Evolutionary conservation across 1,140 invertebrate genomes (phyloP).

Genomic region (Teleogryllus occipitalis): DNA sequence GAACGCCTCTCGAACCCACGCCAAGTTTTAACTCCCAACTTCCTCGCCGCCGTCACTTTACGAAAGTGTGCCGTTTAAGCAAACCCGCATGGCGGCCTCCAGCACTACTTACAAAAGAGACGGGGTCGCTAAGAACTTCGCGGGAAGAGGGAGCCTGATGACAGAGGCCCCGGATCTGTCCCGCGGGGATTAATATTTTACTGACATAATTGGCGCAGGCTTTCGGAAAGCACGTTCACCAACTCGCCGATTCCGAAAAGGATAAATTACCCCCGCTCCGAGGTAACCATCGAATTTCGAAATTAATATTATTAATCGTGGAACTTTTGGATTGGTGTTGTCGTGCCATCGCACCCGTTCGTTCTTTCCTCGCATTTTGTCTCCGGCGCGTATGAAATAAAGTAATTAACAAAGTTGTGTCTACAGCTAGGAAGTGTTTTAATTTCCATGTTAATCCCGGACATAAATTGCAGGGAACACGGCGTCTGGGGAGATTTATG

Average conservation of each 20-base stretch:
- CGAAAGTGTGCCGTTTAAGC: too few species aligned
- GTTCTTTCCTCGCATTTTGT: neutral
- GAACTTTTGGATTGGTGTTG: neutral
- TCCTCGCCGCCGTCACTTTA: too few species aligned
- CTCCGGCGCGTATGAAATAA: neutral
- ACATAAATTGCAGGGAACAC: neutral
- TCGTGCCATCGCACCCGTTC: neutral
- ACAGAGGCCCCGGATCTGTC: too few species aligned
- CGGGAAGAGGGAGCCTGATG: too few species aligned
- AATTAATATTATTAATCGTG: neutral
- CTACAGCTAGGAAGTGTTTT: neutral
- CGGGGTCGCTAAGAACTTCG: too few species aligned
- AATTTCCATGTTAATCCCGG: neutral
- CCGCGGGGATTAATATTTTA: too few species aligned
- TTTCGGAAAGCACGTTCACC: too few species aligned
- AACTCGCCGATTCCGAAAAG: neutral
- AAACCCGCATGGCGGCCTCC: too few species aligned
- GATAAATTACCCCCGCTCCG: neutral
- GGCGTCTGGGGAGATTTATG: neutral
- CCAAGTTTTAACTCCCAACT: too few species aligned
- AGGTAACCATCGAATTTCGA: neutral
- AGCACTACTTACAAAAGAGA: too few species aligned
- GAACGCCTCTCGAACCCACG: too few species aligned
- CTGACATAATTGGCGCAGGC: too few species aligned
- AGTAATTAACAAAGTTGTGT: conserved; percentile 1